Evolutionary conservation across 2,888 invertebrate species (phyloP).

Genomic region (Brachynemurus nebulosus): DNA sequence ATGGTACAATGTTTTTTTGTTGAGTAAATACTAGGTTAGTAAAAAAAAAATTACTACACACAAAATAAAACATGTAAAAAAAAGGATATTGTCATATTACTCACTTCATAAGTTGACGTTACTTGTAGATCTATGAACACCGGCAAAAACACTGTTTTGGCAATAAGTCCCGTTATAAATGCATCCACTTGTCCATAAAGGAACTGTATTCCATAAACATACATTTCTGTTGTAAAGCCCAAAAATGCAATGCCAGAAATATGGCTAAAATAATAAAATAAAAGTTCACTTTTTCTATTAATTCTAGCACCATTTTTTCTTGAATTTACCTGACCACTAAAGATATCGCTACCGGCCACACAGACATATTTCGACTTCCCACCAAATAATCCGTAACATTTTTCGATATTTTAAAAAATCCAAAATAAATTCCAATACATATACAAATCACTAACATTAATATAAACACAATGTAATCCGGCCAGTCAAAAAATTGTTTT

Average conservation of each 20-base stretch:
- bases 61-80: background rate
- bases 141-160: constrained; percentile 54
- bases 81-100: constrained; percentile 11
- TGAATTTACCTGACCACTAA: constrained; percentile 75
- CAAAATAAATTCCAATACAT: constrained; percentile 69
- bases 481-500: constrained; percentile 40
- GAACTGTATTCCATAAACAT: constrained; percentile 69
- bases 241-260: constrained; percentile 68
- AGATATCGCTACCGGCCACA: constrained; percentile 71
- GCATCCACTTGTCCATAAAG: constrained; percentile 48
- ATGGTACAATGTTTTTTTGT: no score
- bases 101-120: constrained; percentile 68
- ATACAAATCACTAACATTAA: constrained; percentile 67
- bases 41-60: background rate
- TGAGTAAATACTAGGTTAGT: no score
- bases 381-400: constrained; percentile 60
- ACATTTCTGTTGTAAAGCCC: constrained; percentile 67
- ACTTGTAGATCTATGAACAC: constrained; percentile 60
- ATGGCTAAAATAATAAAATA: constrained; percentile 43
- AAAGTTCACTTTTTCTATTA: no score
- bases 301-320: no score
- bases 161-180: constrained; percentile 47
- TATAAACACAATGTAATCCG: constrained; percentile 66
- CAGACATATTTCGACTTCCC: constrained; percentile 68
- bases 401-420: constrained; percentile 50